Evolutionary conservation across 2,113 vertebrate species (phyloP), one percentile per base, ranked within the genome.

Genomic region (Polypterus senegalus): DNA sequence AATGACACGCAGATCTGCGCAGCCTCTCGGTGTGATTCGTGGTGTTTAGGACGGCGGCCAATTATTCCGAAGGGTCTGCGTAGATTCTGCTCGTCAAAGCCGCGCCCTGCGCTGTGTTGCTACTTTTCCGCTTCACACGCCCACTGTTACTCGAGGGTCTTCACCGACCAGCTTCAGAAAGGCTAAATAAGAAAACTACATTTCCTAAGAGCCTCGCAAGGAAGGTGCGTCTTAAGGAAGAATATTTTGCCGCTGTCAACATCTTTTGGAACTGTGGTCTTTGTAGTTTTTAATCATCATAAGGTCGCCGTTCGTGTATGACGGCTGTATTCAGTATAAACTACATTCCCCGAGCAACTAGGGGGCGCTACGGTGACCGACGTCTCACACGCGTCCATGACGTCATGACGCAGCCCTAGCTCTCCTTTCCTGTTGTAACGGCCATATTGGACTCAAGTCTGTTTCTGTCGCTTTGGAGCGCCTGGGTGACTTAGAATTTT

Each of bases 371-470:
- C 5, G 6, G 3, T 5, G 27, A 5, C 52, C 66, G 71, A 69
- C 27, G 27, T 27, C 27, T 27, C 27, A 58, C 10, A 10, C 45
- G 11, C 63, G 66, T 67, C 51, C 4, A 49, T 63, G 65, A 55
- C 81, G 80, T 73, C 49, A 46, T 53, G 62, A 71, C 79, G 79
- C 73, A 71, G 60, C 73, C 65, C 67, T 61, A 77, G 71, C 72
- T 72, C 69, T 66, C 72, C 54, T 71, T 77, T 75, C 65, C 75
- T 71, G 67, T 70, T 68, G 73, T 69, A 73, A 69, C 65, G 78
- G 86, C 86, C 86, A 88, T 88, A 85, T 88, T 88, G 86, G 78
- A 84, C 75, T 86, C 76, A 84, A 84, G 80, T 86, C 81, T 77
- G 74, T 70, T 77, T 27, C 27, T 27, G 79, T 62, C 74, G 72